Conservation (phyloP, 92 coral and sea anemone species). For the Galaxea fascicularis region DNA sequence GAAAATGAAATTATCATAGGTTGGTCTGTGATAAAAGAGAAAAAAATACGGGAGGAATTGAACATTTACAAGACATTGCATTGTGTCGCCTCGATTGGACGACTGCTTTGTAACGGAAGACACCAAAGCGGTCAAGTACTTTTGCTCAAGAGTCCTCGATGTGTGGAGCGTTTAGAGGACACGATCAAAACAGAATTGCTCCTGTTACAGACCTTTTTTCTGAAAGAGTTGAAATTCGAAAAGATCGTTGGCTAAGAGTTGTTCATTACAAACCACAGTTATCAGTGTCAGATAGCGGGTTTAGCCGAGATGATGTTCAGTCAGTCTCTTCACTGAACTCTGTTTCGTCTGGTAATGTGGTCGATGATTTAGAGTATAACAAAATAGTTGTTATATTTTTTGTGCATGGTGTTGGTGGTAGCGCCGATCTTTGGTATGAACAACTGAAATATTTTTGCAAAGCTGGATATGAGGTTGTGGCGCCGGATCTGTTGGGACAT, state of each 20-base stretch:
- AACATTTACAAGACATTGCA: background rate
- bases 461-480: slow-evolving; percentile 92
- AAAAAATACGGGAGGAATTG: background rate
- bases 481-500: slow-evolving; percentile 95
- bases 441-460: slow-evolving; percentile 85
- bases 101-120: background rate
- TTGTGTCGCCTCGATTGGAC: background rate
- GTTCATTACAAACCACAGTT: slow-evolving; percentile 66
- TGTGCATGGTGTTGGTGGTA: slow-evolving; percentile 96
- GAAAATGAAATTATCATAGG: background rate
- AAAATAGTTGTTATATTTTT: slow-evolving; percentile 86
- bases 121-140: slow-evolving; percentile 4
- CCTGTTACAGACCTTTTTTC: slow-evolving; percentile 74
- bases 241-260: slow-evolving; percentile 78
- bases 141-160: slow-evolving; percentile 19
- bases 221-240: slow-evolving; percentile 83
- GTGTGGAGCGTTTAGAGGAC: slow-evolving; percentile 62
- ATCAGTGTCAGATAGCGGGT: slow-evolving; percentile 50
- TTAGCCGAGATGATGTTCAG: slow-evolving; percentile 10
- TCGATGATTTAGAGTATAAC: slow-evolving; percentile 47
- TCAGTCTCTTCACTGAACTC: slow-evolving; percentile 25
- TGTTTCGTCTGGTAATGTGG: slow-evolving; percentile 11
- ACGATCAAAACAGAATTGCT: slow-evolving; percentile 61
- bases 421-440: slow-evolving; percentile 93
- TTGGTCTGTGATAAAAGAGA: background rate